Conservation (phyloP, 2,113 vertebrate species). For the Solea solea region DNA sequence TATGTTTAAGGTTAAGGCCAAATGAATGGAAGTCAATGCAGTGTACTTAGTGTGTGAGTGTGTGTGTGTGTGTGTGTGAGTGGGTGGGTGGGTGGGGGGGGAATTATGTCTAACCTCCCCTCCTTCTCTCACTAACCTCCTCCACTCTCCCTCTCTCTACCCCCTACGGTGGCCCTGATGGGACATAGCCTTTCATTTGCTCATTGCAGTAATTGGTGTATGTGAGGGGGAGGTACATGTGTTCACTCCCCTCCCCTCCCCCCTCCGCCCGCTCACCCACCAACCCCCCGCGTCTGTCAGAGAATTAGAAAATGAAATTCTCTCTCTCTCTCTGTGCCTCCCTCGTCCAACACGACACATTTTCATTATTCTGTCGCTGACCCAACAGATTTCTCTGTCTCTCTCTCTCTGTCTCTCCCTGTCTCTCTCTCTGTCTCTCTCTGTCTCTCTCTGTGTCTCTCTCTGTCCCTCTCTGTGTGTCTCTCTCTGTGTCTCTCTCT, state of each 20-base stretch:
- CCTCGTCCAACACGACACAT: constrained; percentile 74
- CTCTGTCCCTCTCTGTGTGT: too few species aligned
- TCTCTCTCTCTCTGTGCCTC: constrained; percentile 41
- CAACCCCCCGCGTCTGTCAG: constrained; percentile 75
- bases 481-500: too few species aligned
- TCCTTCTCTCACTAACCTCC: constrained; percentile 6
- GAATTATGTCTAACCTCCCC: constrained; percentile 61
- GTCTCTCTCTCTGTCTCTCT: too few species aligned
- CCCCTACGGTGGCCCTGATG: constrained; percentile 77
- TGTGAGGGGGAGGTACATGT: constrained; percentile 77
- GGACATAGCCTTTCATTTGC: constrained; percentile 80
- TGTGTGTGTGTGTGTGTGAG: constrained; percentile 3
- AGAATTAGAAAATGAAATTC: constrained; percentile 78
- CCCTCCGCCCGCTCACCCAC: constrained; percentile 59
- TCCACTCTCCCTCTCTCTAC: constrained; percentile 47
- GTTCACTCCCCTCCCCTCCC: constrained; percentile 72
- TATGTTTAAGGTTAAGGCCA: constrained; percentile 8
- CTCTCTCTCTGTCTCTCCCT: too few species aligned
- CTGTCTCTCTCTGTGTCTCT: too few species aligned
- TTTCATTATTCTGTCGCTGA: constrained; percentile 67
- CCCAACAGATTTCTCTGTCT: constrained; percentile 64
- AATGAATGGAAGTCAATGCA: not conserved
- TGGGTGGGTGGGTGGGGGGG: constrained; percentile 4
- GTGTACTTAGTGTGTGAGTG: not conserved
- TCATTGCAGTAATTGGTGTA: constrained; percentile 79